A percentile compares a stretch with the other conserved stretches of the same genome.
phyloP scores from a whole-genome alignment of 2,888 invertebrate genomes.

The Nudaria mundana region DNA sequence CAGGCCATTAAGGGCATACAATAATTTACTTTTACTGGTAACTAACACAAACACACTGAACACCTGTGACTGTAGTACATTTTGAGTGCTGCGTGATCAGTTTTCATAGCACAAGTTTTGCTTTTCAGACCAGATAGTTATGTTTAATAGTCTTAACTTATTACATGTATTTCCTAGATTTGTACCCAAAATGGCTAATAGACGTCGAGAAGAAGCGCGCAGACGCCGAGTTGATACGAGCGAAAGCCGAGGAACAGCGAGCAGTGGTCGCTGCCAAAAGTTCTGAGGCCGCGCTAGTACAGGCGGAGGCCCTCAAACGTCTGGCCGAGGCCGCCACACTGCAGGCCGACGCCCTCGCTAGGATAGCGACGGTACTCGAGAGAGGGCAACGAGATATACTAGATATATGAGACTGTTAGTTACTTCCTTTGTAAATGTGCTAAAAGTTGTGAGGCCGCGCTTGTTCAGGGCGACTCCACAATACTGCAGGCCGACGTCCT shows the following conservation, averaged over 20 bases:
- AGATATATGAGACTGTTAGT: slow-evolving; percentile 12
- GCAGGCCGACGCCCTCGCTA: slow-evolving; percentile 54
- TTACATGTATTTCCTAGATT: no score
- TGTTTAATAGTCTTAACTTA: no score
- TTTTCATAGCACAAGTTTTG: no score
- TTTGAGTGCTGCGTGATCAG: no score
- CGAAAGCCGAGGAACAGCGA: slow-evolving; percentile 53
- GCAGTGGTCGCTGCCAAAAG: slow-evolving; percentile 42
- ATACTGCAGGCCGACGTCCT: no score
- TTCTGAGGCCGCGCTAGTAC: slow-evolving; percentile 51
- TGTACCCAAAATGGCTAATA: slow-evolving; percentile 64
- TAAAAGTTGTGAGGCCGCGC: no score
- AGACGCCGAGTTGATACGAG: slow-evolving; percentile 54
- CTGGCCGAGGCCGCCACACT: slow-evolving; percentile 51
- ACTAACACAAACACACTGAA: no score
- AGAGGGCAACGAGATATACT: slow-evolving; percentile 34
- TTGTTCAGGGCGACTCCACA: no score
- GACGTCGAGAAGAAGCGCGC: slow-evolving; percentile 61
- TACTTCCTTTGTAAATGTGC: not conserved
- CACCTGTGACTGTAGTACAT: no score
- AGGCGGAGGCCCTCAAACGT: slow-evolving; percentile 54
- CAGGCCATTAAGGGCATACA: no score
- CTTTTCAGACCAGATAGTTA: no score
- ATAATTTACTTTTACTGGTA: no score
- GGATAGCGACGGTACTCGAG: slow-evolving; percentile 51